Evolutionary conservation across 2,797 vertebrate genomes (phyloP), one percentile per base, ranked within the genome.

Genomic region (Helarctos malayanus): DNA sequence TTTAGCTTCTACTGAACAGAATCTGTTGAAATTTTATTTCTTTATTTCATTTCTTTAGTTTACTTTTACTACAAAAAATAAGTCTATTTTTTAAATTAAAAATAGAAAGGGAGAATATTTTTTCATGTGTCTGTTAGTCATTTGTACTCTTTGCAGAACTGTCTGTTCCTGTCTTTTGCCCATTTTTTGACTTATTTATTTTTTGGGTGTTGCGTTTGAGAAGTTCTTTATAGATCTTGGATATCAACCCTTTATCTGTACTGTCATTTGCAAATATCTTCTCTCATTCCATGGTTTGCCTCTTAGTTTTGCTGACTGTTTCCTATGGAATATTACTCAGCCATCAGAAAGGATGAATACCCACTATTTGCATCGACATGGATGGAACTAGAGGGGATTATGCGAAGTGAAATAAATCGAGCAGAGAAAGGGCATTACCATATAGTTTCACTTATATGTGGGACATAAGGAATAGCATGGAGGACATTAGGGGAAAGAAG

Each of bases 1-100:
- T 94, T 95, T 16, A 83, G 2, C 13, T 91, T 82, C 35, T 68
- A 16, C 18, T 84, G 41, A 87, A 47, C 27, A 29, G 49, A 94
- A 49, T 16, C 49, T 75, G 19, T 80, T 81, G 41, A 38, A 27
- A 78, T 81, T 82, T 86, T 29, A 57, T 54, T 82, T 75, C 14
- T 69, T 19, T 32, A 29, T 92, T 96, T 90, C 13, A 76, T 82
- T 80, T 83, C 2, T 25, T 45, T 86, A 63, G 5, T 12, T 92
- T 82, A 82, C 5, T 80, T 96, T 82, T 93, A 65, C 32, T 38
- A 93, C 0, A 54, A 79, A 85, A 41, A 32, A 23, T 83, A 94
- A 92, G 1, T 57, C 3, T 4, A 47, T 45, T 90, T 90, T 89
- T 85, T 10, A 81, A 87, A 56, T 65, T 73, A 61, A 47, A 75